A percentile compares a stretch with the other conserved stretches of the same genome.
phyloP scores from a whole-genome alignment of 2,888 invertebrate genomes.

The Scelioninae gen. 1 region DNA sequence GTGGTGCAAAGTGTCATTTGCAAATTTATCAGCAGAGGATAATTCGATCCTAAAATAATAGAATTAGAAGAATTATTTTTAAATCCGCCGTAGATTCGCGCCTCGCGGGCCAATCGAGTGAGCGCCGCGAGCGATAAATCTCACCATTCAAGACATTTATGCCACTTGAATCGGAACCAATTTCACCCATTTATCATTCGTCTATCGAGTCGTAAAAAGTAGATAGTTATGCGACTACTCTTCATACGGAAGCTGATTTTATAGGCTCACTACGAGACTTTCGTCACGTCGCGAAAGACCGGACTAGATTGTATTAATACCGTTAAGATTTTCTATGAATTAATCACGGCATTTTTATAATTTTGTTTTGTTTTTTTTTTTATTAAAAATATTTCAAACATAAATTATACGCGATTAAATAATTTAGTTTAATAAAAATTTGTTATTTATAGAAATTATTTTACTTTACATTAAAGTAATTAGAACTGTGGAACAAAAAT shows the following conservation, averaged over 20 bases:
- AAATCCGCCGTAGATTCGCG: constrained; percentile 42
- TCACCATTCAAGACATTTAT: constrained; percentile 69
- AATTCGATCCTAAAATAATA: constrained; percentile 61
- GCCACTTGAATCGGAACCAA: constrained; percentile 70
- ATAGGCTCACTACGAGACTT: constrained; percentile 16
- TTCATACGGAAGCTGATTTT: constrained; percentile 44
- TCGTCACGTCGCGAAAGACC: background rate
- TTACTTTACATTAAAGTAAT: constrained; percentile 10
- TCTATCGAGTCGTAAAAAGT: constrained; percentile 65
- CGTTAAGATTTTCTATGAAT: background rate
- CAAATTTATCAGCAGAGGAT: constrained; percentile 16
- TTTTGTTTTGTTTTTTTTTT: no score
- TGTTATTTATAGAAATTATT: constrained; percentile 5
- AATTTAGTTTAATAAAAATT: constrained; percentile 6
- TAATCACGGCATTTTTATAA: no score
- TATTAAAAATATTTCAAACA: no score
- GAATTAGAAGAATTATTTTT: constrained; percentile 61
- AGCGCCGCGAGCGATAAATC: constrained; percentile 65
- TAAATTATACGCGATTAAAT: background rate
- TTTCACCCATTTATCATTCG: constrained; percentile 68
- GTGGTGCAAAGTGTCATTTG: constrained; percentile 1
- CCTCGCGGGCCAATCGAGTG: constrained; percentile 60
- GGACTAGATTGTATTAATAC: background rate
- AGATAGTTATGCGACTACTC: constrained; percentile 58
- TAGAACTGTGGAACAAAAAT: background rate